Base-by-base conservation (phyloP, 2,888 invertebrate species). In the Diachrysia chrysitis region DNA sequence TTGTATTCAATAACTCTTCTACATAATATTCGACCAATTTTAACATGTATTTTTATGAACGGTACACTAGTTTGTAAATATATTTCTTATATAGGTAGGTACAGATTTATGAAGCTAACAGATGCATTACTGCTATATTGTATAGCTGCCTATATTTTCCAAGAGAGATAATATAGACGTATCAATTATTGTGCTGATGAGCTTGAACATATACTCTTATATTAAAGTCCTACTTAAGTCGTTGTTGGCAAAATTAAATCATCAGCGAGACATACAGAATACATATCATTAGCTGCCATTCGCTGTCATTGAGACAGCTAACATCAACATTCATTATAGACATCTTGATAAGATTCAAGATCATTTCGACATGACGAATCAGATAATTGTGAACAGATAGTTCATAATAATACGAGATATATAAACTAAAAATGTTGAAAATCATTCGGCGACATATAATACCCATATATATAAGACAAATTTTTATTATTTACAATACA, bases 211-310 rank as follows among this genome's bases (percentile, higher is more conserved):
- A 0, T 1, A 32, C 32, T 32, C 10, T 10, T 10, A 42, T n/a
- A 42, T 42, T 42, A 42, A n/a, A 42, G 42, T n/a, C n/a, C 19
- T 19, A 51, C 48, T 51, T 51, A 21, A 10, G 48, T 21, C 10
- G 19, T 21, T 51, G n/a, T 37, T 37, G 37, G 37, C 42, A 42
- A n/a, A 51, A 51, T 51, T 51, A 51, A 21, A 51, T 51, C 48
- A 51, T 21, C n/a, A 42, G 3, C 14, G n/a, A 42, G 42, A 42
- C 9, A 37, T 37, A 10, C 37, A n/a, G 42, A 42, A 16, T 1
- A n/a, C 12, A 3, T 51, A 51, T 51, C 12, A 51, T 51, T 51
- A 51, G 19, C 4, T 21, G 21, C 19, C 48, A 51, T 51, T 21
- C 12, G 48, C 48, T 21, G 48, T 19, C 48, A 21, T 51, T 21